Evolutionary conservation across 2,113 vertebrate genomes (phyloP), one percentile per base, ranked within the genome.

Genomic region (Rhabdomys dilectus): DNA sequence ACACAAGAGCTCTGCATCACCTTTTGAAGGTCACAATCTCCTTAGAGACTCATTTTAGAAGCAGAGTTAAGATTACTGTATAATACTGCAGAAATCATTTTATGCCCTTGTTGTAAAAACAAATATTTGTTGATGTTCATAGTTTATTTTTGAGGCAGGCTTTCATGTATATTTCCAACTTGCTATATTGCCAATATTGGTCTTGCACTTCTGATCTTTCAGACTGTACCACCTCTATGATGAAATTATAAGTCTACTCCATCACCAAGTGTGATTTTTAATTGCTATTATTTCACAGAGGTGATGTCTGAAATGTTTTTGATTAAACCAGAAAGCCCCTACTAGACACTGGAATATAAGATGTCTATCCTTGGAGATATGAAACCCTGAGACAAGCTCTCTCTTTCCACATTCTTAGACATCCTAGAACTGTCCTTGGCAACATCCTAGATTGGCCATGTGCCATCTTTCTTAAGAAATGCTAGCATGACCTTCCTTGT

Each of bases 281-380:
- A 90, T 89, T 95, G 51, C 66, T 91, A 7, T 88, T 60, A 72
- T 77, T 95, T 91, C 64, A 93, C 31, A 85, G 26, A 73, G 82
- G 22, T 26, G 31, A 34, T 82, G 21, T 94, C 39, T 89, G 39
- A 22, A 48, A 66, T 93, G 26, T 45, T 29, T n/a, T n/a, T 84
- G n/a, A 29, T 53, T 75, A 24, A 88, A 36, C 89, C 39, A 88
- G 24, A 75, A 91, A 93, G 56, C 68, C 89, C n/a, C 34, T 75
- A 26, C 36, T 12, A 81, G 66, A 64, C 7, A 22, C 2, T 75
- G 45, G 56, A 39, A 68, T 60, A 56, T 51, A 86, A 76, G 48
- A 42, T 81, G 10, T 22, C 68, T 96, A 56, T 26, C 4, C 26
- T 68, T 76, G 31, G 62, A 56, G 22, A 56, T 7, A 9, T 58